These are phyloP conservation scores for Tupaia chinensis DNA, from an alignment of 2,113 vertebrate genomes.

Conservation along the genomic window DNA sequence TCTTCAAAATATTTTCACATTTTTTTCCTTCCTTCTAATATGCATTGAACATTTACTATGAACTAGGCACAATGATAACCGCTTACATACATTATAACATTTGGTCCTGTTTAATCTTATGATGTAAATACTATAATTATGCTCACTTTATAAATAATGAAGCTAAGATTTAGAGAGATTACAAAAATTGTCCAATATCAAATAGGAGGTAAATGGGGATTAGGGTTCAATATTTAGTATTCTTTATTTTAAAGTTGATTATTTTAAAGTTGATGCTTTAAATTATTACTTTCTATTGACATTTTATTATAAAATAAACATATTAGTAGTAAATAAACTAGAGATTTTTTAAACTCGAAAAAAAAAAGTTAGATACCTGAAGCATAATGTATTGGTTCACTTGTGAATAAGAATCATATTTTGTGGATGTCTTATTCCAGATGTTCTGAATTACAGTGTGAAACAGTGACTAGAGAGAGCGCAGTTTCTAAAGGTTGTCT, in stretches of 20 bases:
- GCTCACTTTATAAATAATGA: not conserved
- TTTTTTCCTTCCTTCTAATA: not conserved
- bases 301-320: not conserved
- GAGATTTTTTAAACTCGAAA: no score
- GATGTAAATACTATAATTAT: not conserved
- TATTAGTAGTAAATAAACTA: not conserved
- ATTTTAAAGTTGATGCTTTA: not conserved
- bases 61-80: not conserved
- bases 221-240: not conserved
- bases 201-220: not conserved
- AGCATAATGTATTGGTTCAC: not conserved
- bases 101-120: not conserved
- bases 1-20: not conserved
- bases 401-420: slow-evolving; percentile 2
- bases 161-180: not conserved
- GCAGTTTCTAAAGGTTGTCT: not conserved
- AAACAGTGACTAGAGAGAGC: not conserved
- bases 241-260: slow-evolving; percentile 9
- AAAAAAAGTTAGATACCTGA: not conserved
- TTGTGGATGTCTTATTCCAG: not conserved
- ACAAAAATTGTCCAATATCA: not conserved
- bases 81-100: not conserved
- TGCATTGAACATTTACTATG: not conserved
- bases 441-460: not conserved
- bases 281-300: not conserved